phyloP scores from a whole-genome alignment of 2,113 vertebrate genomes.

The Hipposideros armiger region DNA sequence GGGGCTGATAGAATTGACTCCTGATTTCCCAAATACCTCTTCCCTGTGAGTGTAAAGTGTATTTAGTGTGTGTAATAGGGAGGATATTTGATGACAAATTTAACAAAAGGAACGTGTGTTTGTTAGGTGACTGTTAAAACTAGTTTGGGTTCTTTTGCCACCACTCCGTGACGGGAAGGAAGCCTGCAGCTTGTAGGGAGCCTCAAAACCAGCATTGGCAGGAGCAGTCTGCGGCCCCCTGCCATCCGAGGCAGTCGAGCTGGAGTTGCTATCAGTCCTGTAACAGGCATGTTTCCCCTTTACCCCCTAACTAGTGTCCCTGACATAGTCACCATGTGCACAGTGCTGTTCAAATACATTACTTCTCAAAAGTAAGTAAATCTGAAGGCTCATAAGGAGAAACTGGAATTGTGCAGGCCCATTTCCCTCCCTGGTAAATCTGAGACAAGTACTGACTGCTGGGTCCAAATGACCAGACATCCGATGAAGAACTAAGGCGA shows the following conservation, averaged over 20 bases:
- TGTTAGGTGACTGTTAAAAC: not conserved
- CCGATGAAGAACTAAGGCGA: not conserved
- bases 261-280: not conserved
- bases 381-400: not conserved
- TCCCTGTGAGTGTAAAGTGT: not conserved
- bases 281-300: not conserved
- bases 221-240: not conserved
- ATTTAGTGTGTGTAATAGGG: not conserved
- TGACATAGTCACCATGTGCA: not conserved
- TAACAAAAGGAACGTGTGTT: not conserved
- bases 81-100: not conserved
- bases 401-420: not conserved
- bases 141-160: constrained; percentile 11
- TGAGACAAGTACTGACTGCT: not conserved
- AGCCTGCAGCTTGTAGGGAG: not conserved
- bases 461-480: not conserved
- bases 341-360: not conserved
- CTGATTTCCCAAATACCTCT: constrained; percentile 21
- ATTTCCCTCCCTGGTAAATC: not conserved
- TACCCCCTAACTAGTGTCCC: not conserved
- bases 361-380: constrained; percentile 10
- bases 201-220: not conserved
- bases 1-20: not conserved
- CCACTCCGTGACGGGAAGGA: not conserved
- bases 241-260: not conserved